Base-by-base conservation (phyloP, 2,888 invertebrate species). In the Dromius quadrimaculatus region DNA sequence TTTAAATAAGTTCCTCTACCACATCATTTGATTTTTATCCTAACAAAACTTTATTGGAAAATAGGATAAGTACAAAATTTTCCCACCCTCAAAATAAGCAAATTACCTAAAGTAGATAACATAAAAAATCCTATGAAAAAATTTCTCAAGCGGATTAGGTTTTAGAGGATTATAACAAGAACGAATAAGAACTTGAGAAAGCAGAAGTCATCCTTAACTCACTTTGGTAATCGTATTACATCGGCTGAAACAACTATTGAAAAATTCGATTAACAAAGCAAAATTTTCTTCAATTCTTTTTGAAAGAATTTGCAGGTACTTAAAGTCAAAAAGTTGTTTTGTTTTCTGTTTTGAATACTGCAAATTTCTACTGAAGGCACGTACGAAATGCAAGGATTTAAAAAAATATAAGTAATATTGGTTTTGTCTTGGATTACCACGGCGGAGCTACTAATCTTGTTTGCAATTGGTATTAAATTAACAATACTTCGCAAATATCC, bases 351-450 rank as follows among this genome's bases (percentile, higher is more conserved):
- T 41, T 11, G 15, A 11, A 19, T 41, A 4, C 41, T 8, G 41
- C 2, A 0, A 41, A 41, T 11, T 41, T 41, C 41, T 8, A 11
- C 13, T 54, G 28, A 36, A 36, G n/a, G 59, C 59, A 59, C 59
- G 59, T 59, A 59, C n/a, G 11, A 47, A 47, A 59, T 23, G 11
- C 20, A 19, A 13, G 9, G 63, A 63, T 62, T 62, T n/a, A n/a
- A n/a, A n/a, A n/a, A n/a, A n/a, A n/a, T n/a, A n/a, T n/a, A 38
- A 13, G 61, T 9, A 9, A 62, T 63, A 43, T 63, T 63, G 63
- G 63, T 63, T 63, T 63, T 45, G 43, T 23, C 5, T 13, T 2
- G 63, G 45, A 63, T 63, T 63, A 63, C 17, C n/a, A 38, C 45
- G 23, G 15, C 45, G 17, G 45, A 43, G 23, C 43, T 9, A 0